Base-by-base conservation (phyloP, 2,888 invertebrate genomes). In the Drosophila tanythrix region DNA sequence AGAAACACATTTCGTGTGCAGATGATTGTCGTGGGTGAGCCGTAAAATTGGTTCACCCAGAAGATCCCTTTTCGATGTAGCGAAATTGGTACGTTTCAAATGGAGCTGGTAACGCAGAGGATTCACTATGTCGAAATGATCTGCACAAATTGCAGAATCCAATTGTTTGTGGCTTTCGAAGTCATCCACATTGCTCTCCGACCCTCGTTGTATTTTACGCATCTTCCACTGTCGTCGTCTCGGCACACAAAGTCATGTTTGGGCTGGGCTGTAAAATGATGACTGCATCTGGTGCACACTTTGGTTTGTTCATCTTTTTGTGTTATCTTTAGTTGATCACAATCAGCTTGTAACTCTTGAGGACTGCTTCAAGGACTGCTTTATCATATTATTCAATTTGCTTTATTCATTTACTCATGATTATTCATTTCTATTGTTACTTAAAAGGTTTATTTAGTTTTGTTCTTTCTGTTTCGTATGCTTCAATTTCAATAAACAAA, bases 261-360 rank as follows among this genome's bases (percentile, higher is more conserved):
- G 78, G 64, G 51, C 71, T 51, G 78, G 64, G 51, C 71, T 80
- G 64, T 89, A 91, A 66, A 92, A 92, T 4, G 92, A 21, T 21
- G 21, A 21, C 21, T 21, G 21, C 21, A 21, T 21, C 68, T 77
- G 56, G 83, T 87, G 21, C 81, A 74, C 25, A 84, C 55, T 59
- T 91, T 89, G 11, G 73, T 67, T 48, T 81, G 81, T 53, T 85
- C 85, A 60, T 93, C 93, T 50, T 91, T 84, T 35, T 94, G 93
- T 79, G 94, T 94, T 89, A 95, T 95, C 93, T 95, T 94, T 74
- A 95, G 90, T 87, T 94, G 94, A 74, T 93, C 94, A 92, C 95
- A 93, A 90, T 94, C 94, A 70, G 94, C 93, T 77, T 94, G 94
- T 76, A 95, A 87, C 70, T 94, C 92, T 82, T 94, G 21, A 21